These are phyloP conservation scores for Bubo scandiacus DNA, from an alignment of 2,113 vertebrate species.

Conservation along the genomic window DNA sequence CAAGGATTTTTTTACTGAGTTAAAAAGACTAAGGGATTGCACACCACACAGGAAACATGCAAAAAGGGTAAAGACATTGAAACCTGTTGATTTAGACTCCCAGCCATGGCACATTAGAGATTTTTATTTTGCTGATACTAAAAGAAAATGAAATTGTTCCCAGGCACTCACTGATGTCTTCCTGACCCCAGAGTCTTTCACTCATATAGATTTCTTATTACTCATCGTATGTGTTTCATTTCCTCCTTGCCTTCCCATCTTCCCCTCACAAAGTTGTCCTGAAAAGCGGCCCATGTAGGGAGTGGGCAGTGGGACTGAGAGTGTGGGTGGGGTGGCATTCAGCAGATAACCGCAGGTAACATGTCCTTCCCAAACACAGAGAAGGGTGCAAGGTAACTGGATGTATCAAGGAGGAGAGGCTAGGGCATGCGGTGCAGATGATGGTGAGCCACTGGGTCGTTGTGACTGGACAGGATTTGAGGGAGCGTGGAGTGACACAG, in stretches of 20 bases:
- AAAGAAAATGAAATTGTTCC: background rate
- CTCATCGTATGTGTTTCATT: background rate
- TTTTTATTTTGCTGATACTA: background rate
- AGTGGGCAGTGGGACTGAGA: background rate
- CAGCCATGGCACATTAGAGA: background rate
- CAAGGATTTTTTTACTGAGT: background rate
- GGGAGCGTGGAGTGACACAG: accelerated
- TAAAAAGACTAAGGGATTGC: background rate
- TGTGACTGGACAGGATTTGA: accelerated
- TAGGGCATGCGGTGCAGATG: accelerated
- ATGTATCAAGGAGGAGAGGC: too few relatives aligned
- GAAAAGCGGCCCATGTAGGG: background rate
- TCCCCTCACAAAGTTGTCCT: background rate
- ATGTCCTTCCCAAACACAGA: background rate
- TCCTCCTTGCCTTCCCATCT: background rate
- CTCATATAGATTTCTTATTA: background rate
- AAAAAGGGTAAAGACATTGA: background rate
- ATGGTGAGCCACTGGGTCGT: too few relatives aligned
- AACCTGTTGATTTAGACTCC: background rate
- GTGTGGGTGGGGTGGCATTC: too few relatives aligned
- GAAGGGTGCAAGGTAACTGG: background rate
- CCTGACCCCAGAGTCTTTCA: background rate
- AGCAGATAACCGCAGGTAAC: background rate
- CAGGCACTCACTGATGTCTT: background rate
- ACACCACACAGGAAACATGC: background rate